A percentile compares a stretch with the other conserved stretches of the same genome.
Evolutionary conservation across 2,888 invertebrate genomes (phyloP).

Genomic region (Salticus scenicus): DNA sequence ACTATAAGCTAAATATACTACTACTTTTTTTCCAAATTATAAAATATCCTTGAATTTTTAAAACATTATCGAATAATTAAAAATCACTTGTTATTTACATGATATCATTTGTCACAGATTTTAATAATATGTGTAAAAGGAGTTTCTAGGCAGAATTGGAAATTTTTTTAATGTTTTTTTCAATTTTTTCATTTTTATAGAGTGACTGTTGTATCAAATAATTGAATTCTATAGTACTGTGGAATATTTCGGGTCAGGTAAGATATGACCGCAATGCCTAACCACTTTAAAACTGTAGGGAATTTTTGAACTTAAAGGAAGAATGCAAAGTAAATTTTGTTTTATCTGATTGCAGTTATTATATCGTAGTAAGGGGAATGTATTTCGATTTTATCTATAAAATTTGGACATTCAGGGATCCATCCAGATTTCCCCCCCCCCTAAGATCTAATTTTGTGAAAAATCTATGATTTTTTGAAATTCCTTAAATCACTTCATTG

Average conservation of each 20-base stretch:
- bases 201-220: constrained; percentile 66
- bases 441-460: too few species aligned
- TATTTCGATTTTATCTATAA: too few species aligned
- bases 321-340: not conserved
- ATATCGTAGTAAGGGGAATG: too few species aligned
- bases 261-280: constrained; percentile 49
- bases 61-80: too few species aligned
- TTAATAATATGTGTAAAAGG: constrained; percentile 21
- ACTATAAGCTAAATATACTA: too few species aligned
- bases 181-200: constrained; percentile 67
- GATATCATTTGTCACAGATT: not conserved
- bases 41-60: too few species aligned
- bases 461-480: too few species aligned
- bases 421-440: too few species aligned
- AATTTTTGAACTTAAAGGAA: constrained; percentile 5
- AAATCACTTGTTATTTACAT: not conserved
- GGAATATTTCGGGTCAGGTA: constrained; percentile 67
- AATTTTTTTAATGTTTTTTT: constrained; percentile 42
- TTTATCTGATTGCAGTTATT: too few species aligned
- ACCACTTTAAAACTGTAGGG: constrained; percentile 71
- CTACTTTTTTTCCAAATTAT: too few species aligned
- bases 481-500: too few species aligned
- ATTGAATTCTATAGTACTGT: constrained; percentile 60
- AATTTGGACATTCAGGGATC: too few species aligned
- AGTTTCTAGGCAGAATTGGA: constrained; percentile 68